phyloP scores from a whole-genome alignment of 2,113 vertebrate species.

The Ia io region DNA sequence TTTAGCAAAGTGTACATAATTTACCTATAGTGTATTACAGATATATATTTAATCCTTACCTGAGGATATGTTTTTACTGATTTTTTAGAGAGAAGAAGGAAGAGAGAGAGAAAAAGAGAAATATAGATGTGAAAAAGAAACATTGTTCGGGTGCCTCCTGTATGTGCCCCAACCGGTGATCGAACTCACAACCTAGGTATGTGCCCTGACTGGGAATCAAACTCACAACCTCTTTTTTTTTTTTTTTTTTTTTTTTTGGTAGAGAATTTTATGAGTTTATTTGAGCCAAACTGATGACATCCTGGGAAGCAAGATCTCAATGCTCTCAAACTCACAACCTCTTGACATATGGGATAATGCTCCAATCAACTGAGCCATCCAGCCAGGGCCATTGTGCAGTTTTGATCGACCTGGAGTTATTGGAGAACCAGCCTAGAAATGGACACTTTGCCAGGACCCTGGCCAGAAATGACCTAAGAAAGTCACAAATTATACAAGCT shows the following conservation, averaged over 20 bases:
- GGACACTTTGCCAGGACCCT: background rate
- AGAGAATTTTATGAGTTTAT: no score
- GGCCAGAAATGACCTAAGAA: background rate
- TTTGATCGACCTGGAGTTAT: background rate
- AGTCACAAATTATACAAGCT: background rate
- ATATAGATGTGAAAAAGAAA: background rate
- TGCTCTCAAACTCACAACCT: background rate
- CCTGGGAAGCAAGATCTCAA: no score
- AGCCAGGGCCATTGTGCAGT: background rate
- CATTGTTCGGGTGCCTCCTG: background rate
- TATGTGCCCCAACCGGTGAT: background rate
- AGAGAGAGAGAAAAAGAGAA: background rate
- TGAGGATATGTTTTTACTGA: background rate
- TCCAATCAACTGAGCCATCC: background rate
- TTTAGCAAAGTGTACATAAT: background rate
- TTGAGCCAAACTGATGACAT: no score
- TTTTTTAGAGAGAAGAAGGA: background rate
- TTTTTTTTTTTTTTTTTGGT: background rate
- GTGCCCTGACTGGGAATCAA: background rate
- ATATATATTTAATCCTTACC: background rate
- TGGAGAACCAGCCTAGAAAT: constrained; percentile 15
- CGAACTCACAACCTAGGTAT: background rate
- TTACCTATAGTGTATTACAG: background rate
- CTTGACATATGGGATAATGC: background rate
- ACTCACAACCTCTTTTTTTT: background rate